These are phyloP conservation scores for Deroptyus accipitrinus DNA, from an alignment of 2,113 vertebrate genomes.

Conservation along the genomic window DNA sequence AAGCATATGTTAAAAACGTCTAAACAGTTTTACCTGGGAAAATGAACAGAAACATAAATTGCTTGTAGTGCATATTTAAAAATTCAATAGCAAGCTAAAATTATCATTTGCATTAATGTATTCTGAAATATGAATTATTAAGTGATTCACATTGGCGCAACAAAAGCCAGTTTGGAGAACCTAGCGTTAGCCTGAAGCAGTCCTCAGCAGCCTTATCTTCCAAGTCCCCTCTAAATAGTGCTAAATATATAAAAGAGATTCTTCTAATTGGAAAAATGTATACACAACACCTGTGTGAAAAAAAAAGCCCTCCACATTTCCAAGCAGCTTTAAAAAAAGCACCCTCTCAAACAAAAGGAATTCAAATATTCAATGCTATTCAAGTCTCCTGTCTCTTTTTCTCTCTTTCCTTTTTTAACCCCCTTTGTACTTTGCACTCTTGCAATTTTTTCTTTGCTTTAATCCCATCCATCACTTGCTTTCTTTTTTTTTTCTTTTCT, in stretches of 20 bases:
- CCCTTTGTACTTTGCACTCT: slow-evolving; percentile 18
- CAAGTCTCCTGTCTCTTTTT: background rate
- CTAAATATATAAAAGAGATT: slow-evolving; percentile 51
- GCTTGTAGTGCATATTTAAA: slow-evolving; percentile 67
- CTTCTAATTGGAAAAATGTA: slow-evolving; percentile 57
- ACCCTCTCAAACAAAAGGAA: slow-evolving; percentile 42
- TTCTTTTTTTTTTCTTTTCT: background rate
- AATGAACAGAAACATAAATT: slow-evolving; percentile 71
- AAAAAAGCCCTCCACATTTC: background rate
- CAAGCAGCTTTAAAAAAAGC: background rate
- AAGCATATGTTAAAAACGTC: slow-evolving; percentile 37
- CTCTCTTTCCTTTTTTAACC: slow-evolving; percentile 7
- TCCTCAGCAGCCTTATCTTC: slow-evolving; percentile 51
- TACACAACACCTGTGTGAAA: slow-evolving; percentile 27
- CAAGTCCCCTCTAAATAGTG: slow-evolving; percentile 41
- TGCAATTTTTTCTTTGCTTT: slow-evolving; percentile 19
- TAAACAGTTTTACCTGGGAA: slow-evolving; percentile 69
- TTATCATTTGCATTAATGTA: slow-evolving; percentile 72
- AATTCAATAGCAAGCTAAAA: slow-evolving; percentile 69
- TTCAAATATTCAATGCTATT: slow-evolving; percentile 31
- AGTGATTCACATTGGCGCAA: slow-evolving; percentile 60
- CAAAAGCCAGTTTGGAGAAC: slow-evolving; percentile 66
- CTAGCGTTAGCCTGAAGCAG: slow-evolving; percentile 56
- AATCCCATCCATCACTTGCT: background rate
- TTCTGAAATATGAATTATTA: slow-evolving; percentile 76